phyloP scores from a whole-genome alignment of 2,888 invertebrate species.

The Plagodis dolabraria region DNA sequence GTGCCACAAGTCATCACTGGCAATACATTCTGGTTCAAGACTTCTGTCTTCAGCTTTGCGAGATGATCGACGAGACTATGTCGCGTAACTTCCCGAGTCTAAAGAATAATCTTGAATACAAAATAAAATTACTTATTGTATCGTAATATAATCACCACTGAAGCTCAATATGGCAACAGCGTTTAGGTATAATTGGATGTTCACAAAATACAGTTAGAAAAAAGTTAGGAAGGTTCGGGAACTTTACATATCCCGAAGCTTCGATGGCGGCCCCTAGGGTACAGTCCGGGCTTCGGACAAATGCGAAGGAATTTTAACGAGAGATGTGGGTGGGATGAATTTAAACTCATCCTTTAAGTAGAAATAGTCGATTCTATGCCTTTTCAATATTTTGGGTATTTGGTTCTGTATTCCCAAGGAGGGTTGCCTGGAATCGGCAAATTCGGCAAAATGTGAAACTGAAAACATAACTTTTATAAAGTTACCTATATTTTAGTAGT shows the following conservation, averaged over 20 bases:
- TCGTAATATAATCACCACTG: too few relatives aligned
- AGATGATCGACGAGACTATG: too few relatives aligned
- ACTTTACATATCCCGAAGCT: conserved; percentile 17
- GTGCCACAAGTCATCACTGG: too few relatives aligned
- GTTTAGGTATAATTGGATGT: conserved; percentile 3
- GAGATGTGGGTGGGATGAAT: conserved; percentile 18
- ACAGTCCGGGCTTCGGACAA: conserved; percentile 11
- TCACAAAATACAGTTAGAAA: conserved; percentile 1
- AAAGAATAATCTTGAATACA: too few relatives aligned
- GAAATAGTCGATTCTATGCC: conserved; percentile 10
- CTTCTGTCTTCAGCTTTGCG: too few relatives aligned
- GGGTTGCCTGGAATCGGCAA: too few relatives aligned
- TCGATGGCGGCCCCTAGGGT: conserved; percentile 7
- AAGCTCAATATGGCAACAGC: not conserved
- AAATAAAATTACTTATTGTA: too few relatives aligned
- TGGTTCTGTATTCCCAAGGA: not conserved
- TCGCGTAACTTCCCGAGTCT: too few relatives aligned
- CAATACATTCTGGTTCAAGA: too few relatives aligned
- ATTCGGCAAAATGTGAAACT: too few relatives aligned
- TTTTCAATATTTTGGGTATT: conserved; percentile 11
- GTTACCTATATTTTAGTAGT: too few relatives aligned
- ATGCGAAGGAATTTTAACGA: conserved; percentile 19
- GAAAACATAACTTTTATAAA: too few relatives aligned
- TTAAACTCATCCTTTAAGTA: conserved; percentile 25
- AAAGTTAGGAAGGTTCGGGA: conserved; percentile 6